Evolutionary conservation across 2,797 vertebrate species (phyloP).

Genomic region (Ciconia nigra): DNA sequence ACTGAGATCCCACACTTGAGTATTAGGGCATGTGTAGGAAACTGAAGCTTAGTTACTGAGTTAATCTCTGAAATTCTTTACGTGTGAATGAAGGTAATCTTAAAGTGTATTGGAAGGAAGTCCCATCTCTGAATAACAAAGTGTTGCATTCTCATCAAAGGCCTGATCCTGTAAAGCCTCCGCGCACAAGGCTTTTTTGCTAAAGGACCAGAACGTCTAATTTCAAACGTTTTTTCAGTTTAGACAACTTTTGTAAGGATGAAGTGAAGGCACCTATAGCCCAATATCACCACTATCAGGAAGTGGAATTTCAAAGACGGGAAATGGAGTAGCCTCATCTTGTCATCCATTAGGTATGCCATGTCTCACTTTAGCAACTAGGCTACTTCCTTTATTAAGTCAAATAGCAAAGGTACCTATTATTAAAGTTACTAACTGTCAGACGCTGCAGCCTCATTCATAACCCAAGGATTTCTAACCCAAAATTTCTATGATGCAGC

Average conservation of each 20-base stretch:
- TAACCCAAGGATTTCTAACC: background rate
- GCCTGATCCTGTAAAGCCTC: background rate
- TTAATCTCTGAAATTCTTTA: conserved; percentile 37
- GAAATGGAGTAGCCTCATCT: background rate
- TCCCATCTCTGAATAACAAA: background rate
- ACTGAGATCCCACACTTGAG: background rate
- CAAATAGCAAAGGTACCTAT: background rate
- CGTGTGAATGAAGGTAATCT: conserved; percentile 4
- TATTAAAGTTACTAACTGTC: background rate
- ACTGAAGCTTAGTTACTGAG: conserved; percentile 27
- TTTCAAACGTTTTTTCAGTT: background rate
- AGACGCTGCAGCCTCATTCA: background rate
- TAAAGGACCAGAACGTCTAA: background rate
- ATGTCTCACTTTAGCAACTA: background rate
- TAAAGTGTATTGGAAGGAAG: background rate
- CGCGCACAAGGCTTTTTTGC: background rate
- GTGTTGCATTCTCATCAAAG: background rate
- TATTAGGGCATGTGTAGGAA: background rate
- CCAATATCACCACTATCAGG: background rate
- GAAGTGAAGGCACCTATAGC: background rate
- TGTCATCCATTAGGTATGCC: background rate
- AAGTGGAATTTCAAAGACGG: background rate
- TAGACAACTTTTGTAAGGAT: background rate
- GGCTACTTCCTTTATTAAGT: background rate
- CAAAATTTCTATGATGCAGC: background rate